A percentile compares a stretch with the other conserved stretches of the same genome.
These are phyloP conservation scores for Delia radicum DNA, from an alignment of 1,140 invertebrate species.

Conservation along the genomic window DNA sequence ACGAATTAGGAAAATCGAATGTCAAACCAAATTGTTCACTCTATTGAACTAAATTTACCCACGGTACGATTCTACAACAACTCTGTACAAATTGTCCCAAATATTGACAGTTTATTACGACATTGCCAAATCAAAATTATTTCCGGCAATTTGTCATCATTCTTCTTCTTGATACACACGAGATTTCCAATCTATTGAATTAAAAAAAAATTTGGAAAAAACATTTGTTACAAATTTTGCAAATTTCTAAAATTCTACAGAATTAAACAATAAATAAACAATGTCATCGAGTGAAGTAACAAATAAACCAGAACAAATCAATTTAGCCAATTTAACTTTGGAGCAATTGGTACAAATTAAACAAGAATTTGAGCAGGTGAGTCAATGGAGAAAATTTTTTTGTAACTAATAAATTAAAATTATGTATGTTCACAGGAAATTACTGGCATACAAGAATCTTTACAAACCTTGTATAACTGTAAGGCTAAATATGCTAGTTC, in stretches of 20 bases:
- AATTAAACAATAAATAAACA: conserved; percentile 34
- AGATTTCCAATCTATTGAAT: neutral
- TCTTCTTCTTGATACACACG: neutral
- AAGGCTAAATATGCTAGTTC: conserved; percentile 89
- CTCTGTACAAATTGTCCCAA: neutral
- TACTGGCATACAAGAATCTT: conserved; percentile 80
- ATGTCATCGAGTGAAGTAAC: conserved; percentile 40
- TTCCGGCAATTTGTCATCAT: neutral
- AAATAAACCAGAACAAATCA: conserved; percentile 68
- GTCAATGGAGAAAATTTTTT: conserved; percentile 27
- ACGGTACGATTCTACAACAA: neutral
- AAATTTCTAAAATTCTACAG: neutral
- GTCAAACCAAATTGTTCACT: no score
- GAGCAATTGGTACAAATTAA: conserved; percentile 78
- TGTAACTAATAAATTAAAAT: conserved; percentile 12
- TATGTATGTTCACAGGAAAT: conserved; percentile 68
- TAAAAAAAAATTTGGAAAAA: neutral
- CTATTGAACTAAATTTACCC: no score
- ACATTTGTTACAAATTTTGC: conserved; percentile 29
- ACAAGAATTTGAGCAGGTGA: conserved; percentile 82
- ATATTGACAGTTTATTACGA: neutral
- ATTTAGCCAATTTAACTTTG: conserved; percentile 75
- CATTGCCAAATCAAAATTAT: neutral
- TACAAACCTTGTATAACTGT: conserved; percentile 85
- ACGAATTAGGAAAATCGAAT: no score